These are phyloP conservation scores for Hemitrygon akajei DNA, from an alignment of 2,797 vertebrate species.

Conservation along the genomic window DNA sequence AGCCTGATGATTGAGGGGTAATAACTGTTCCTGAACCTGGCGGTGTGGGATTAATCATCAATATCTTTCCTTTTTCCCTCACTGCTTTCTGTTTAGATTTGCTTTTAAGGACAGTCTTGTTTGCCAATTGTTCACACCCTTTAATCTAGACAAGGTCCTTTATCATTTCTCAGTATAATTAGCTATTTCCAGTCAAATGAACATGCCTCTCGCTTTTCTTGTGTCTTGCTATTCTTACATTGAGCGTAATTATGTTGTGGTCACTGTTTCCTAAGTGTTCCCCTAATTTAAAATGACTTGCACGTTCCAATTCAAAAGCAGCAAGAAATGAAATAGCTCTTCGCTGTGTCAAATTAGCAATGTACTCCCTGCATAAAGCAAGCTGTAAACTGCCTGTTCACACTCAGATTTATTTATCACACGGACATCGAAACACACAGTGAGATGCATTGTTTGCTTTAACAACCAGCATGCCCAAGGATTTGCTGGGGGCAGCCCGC, in stretches of 20 bases:
- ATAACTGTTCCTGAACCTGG: no score
- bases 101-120: neutral
- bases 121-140: constrained; percentile 22
- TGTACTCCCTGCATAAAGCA: neutral
- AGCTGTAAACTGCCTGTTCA: neutral
- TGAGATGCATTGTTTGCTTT: no score
- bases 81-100: constrained; percentile 3
- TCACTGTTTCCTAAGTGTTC: neutral
- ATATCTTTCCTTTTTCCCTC: neutral
- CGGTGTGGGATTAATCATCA: neutral
- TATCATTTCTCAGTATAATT: constrained; percentile 20
- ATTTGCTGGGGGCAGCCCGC: no score
- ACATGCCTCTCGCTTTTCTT: constrained; percentile 28
- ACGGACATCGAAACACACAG: no score
- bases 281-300: neutral
- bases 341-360: neutral
- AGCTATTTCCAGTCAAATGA: neutral
- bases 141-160: neutral
- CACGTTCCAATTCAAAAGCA: neutral
- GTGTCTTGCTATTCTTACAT: neutral
- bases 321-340: neutral
- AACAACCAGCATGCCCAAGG: no score
- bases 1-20: no score
- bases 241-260: neutral
- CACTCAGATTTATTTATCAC: no score